These are phyloP conservation scores for Ophiothrix spiculata DNA, from an alignment of 35 echinoderm and acorn worm species.

Conservation along the genomic window DNA sequence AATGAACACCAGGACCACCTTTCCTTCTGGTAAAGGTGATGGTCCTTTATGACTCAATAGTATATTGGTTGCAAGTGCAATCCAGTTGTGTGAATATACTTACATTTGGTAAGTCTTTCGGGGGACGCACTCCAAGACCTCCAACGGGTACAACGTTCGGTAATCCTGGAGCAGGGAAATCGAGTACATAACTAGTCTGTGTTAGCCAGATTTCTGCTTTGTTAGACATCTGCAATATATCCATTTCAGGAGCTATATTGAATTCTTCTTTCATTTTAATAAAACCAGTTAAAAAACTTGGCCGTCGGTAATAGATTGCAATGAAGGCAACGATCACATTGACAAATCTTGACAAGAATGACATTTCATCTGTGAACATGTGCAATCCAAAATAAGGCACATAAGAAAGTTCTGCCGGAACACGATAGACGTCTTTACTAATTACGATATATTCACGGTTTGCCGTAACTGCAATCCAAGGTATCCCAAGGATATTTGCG, in stretches of 20 bases:
- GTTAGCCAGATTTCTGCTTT: neutral
- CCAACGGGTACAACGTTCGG: neutral
- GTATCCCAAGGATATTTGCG: neutral
- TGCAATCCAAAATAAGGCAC: neutral
- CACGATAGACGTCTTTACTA: neutral
- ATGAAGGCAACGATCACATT: neutral
- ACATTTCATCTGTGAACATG: neutral
- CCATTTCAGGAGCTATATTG: neutral
- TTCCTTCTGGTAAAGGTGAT: too few relatives aligned
- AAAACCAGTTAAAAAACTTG: neutral
- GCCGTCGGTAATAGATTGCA: neutral
- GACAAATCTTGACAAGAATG: neutral
- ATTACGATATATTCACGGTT: neutral
- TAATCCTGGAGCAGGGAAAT: neutral
- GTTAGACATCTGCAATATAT: neutral
- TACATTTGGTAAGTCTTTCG: neutral
- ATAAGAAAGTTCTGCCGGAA: neutral
- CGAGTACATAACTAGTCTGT: neutral
- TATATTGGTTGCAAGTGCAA: too few relatives aligned
- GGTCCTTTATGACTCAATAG: too few relatives aligned
- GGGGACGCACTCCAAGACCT: neutral
- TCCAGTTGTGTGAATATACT: too few relatives aligned
- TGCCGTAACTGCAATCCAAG: neutral
- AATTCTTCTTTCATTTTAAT: neutral
- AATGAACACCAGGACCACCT: too few relatives aligned